Evolutionary conservation across 2,888 invertebrate genomes (phyloP), one percentile per base, ranked within the genome.

Genomic region (Dorcus hopei): DNA sequence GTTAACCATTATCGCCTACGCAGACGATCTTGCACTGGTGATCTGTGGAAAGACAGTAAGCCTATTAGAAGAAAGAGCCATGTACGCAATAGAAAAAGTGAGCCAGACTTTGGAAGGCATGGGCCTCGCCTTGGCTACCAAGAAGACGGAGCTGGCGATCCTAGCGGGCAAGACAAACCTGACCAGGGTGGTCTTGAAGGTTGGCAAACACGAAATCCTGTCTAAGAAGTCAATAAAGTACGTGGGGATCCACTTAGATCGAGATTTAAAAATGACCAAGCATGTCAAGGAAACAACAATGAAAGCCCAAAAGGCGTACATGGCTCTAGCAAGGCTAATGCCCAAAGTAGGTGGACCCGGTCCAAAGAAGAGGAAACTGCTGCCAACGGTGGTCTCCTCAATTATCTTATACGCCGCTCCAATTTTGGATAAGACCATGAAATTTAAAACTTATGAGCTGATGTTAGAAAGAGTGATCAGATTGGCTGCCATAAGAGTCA

Each of bases 81-180:
- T 11, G n/a, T 26, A 6, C 50, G 58, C 52, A 16, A 61, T 38
- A 7, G n/a, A 42, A 4, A 11, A 39, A 1, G 42, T 19, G 1
- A 9, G 47, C 11, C 58, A 59, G 9, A 9, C 42, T 9, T 43
- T 58, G 8, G 19, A 19, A 3, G 3, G 19, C 19, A 19, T 19
- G 19, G 63, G 51, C 3, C 53, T 54, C 2, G 2, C 19, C 19
- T 3, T 19, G 19, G 19, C 19, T 2, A 3, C 3, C 2, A 42
- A 55, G 40, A 63, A 62, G 42, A 63, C 59, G 0, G 61, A 63
- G 40, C 40, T 56, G 1, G 49, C 58, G 3, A 43, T 59, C 8
- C 53, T 62, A 3, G 47, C 54, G 26, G 60, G 40, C n/a, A 63
- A 41, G 19, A 54, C 50, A 8, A 63, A 59, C 38, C 39, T 59